A percentile compares a stretch with the other conserved stretches of the same genome.
phyloP scores from a whole-genome alignment of 2,113 vertebrate species.

The Procapra przewalskii region DNA sequence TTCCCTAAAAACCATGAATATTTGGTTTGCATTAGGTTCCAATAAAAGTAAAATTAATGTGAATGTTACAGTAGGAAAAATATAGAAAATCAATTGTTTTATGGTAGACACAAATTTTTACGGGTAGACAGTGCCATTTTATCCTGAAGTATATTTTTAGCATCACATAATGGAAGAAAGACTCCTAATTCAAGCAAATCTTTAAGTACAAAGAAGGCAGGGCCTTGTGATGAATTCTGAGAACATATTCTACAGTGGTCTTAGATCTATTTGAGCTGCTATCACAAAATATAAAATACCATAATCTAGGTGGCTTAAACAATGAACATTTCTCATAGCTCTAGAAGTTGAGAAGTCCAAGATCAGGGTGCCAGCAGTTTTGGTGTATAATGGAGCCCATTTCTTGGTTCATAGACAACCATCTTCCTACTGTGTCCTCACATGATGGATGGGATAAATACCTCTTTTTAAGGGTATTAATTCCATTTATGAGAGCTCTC shows the following conservation, averaged over 20 bases:
- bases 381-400: too few relatives aligned
- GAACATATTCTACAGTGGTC: neutral
- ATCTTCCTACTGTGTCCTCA: neutral
- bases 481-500: neutral
- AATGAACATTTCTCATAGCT: neutral
- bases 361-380: neutral
- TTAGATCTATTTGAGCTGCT: neutral
- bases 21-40: neutral
- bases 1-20: neutral
- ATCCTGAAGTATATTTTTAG: neutral
- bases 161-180: neutral
- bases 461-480: neutral
- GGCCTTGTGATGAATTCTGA: neutral
- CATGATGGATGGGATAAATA: neutral
- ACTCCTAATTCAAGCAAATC: neutral
- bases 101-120: neutral
- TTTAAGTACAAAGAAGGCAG: neutral
- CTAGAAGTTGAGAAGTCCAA: neutral
- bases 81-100: neutral
- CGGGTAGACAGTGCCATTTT: neutral
- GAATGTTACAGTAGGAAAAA: neutral
- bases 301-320: neutral
- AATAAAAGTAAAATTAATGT: slow-evolving; percentile 5
- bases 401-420: neutral
- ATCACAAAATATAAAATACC: neutral